A percentile compares a stretch with the other conserved stretches of the same genome.
phyloP scores from a whole-genome alignment of 2,888 invertebrate species.

The Thelaira solivaga region DNA sequence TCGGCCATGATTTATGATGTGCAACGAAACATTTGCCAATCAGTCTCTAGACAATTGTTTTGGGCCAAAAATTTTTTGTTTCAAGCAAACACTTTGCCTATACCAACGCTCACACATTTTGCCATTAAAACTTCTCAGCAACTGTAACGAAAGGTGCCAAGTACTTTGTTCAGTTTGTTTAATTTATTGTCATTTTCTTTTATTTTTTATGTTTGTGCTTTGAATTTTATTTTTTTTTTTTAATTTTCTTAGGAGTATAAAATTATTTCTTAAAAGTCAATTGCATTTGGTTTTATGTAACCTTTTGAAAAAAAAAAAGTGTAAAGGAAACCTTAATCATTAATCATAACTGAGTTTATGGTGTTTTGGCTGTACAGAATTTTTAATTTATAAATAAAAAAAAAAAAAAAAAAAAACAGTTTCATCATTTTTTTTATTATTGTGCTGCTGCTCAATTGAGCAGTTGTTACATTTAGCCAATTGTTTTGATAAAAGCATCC shows the following conservation, averaged over 20 bases:
- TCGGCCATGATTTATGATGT: slow-evolving; percentile 56
- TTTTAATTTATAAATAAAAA: background rate
- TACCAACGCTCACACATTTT: background rate
- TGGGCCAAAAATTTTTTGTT: slow-evolving; percentile 21
- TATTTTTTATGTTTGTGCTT: slow-evolving; percentile 32
- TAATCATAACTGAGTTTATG: slow-evolving; percentile 46
- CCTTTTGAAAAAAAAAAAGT: slow-evolving; percentile 4
- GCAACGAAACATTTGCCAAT: slow-evolving; percentile 20
- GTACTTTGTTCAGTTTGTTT: slow-evolving; percentile 55
- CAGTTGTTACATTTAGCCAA: slow-evolving; percentile 16
- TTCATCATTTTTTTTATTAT: slow-evolving; percentile 23
- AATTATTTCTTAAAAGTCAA: slow-evolving; percentile 27
- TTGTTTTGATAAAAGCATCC: slow-evolving; percentile 19
- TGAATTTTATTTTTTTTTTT: slow-evolving; percentile 19
- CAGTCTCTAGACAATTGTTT: slow-evolving; percentile 49
- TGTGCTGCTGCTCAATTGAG: background rate
- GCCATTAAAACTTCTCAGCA: slow-evolving; percentile 13
- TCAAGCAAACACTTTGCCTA: background rate
- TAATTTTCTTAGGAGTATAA: slow-evolving; percentile 21
- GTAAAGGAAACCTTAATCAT: slow-evolving; percentile 27
- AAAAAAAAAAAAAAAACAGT: slow-evolving; percentile 20
- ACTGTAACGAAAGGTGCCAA: slow-evolving; percentile 62
- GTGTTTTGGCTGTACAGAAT: background rate
- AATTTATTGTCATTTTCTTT: background rate
- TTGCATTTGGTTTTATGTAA: slow-evolving; percentile 33